Evolutionary conservation across 1,140 invertebrate species (phyloP), one percentile per base, ranked within the genome.

Genomic region (Maconellicoccus hirsutus): DNA sequence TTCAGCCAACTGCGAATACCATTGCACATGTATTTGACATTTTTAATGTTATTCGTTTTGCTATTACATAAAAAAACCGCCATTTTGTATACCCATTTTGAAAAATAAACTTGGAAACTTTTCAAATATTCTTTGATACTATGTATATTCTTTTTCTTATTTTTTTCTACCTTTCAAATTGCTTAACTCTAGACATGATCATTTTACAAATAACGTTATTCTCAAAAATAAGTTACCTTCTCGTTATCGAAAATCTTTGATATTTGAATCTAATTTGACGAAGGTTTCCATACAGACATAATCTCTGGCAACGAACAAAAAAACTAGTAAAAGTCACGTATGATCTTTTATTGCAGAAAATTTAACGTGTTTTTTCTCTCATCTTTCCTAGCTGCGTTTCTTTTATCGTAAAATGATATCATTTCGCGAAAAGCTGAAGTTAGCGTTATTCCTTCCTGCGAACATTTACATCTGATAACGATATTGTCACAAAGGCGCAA

Each of bases 241-340:
- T 52, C 42, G 42, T 52, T 52, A 52, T 52, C 42, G 42, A 16
- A 52, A 52, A 52, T 52, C 42, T 52, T 52, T 52, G 42, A 52
- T 52, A 52, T 52, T 52, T 52, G 42, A 52, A 52, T 52, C 42
- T 52, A 52, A 52, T 52, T 52, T 52, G 42, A 52, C 42, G 42
- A 52, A 52, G 42, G 42, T 52, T 52, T 52, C 42, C n/a, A 52
- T 19, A 19, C 42, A 52, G 42, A 52, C 42, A 52, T 52, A 52
- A 52, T 52, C 42, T 52, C 12, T 19, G n/a, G 42, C 42, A 16
- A 52, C 12, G 42, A 52, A 52, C 12, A 19, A 52, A 52, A 52
- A 52, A 16, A 19, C n/a, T 52, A 3, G 6, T 19, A 52, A 33
- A 33, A 52, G 42, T 52, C 42, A 52, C 42, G 42, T 52, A 52